Conservation (phyloP, 2,888 invertebrate species). For the Brachyptera putata region DNA sequence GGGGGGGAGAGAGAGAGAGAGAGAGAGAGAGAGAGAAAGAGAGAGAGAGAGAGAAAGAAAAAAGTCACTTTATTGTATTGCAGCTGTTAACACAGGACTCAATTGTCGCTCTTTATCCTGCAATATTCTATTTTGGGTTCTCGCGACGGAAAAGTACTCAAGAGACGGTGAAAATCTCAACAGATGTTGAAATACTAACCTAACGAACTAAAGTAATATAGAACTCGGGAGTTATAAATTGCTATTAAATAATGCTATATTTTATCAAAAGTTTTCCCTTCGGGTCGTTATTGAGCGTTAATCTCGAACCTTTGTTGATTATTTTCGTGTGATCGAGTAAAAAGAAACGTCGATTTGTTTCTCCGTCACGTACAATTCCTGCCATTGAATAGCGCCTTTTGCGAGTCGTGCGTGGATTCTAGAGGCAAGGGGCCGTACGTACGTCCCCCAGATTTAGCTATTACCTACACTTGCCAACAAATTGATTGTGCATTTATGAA, state of each 20-base stretch:
- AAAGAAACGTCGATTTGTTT: not conserved
- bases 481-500: conserved; percentile 15
- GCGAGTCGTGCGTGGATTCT: conserved; percentile 1
- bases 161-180: not conserved
- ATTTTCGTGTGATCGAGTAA: conserved; percentile 3
- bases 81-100: too few relatives aligned
- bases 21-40: too few relatives aligned
- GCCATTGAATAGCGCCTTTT: conserved; percentile 10
- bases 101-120: too few relatives aligned
- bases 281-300: not conserved
- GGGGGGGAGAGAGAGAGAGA: too few relatives aligned
- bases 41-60: too few relatives aligned
- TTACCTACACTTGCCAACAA: conserved; percentile 10
- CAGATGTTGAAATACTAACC: not conserved
- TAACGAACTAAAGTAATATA: conserved; percentile 6
- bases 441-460: not conserved
- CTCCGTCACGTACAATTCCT: not conserved
- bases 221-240: not conserved
- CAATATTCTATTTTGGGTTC: too few relatives aligned
- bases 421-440: not conserved
- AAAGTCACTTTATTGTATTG: too few relatives aligned
- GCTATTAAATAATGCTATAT: not conserved
- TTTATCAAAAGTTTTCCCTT: not conserved
- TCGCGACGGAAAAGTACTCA: too few relatives aligned
- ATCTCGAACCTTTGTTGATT: conserved; percentile 8